These are phyloP conservation scores for Steinernema carpocapsae DNA, from an alignment of 2,888 invertebrate species.

Conservation along the genomic window DNA sequence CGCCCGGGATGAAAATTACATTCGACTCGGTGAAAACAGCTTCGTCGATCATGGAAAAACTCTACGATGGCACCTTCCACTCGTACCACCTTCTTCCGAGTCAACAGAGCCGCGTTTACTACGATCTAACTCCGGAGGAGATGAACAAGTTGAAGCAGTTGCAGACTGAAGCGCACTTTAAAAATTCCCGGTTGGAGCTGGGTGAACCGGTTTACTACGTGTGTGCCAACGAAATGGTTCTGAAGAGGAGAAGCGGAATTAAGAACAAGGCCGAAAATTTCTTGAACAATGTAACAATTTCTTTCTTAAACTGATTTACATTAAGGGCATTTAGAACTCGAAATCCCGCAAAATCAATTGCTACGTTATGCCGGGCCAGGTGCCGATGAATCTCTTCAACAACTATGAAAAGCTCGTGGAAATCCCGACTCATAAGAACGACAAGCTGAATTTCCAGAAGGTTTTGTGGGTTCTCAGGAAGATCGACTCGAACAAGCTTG, in stretches of 20 bases:
- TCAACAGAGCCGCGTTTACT: conserved; percentile 13
- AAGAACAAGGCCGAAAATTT: not conserved
- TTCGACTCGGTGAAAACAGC: conserved; percentile 17
- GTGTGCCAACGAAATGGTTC: conserved; percentile 18
- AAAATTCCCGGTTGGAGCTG: not conserved
- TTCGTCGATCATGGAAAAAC: not conserved
- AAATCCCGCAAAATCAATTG: conserved; percentile 1
- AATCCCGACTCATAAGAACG: not conserved
- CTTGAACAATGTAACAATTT: not conserved
- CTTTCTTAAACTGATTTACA: not conserved
- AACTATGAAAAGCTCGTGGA: not conserved
- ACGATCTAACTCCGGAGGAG: conserved; percentile 4
- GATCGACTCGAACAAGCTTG: not conserved
- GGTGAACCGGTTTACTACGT: not conserved
- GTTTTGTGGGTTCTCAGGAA: not conserved
- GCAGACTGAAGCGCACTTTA: not conserved
- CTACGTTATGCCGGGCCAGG: not conserved
- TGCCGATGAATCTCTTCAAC: not conserved
- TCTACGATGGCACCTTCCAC: not conserved
- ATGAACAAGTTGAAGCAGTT: not conserved
- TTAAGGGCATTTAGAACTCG: not conserved
- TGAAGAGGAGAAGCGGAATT: conserved; percentile 14
- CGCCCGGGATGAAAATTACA: not conserved
- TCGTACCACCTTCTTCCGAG: not conserved
- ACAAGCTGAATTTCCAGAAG: not conserved